Base-by-base conservation (phyloP, 2,113 vertebrate genomes). In the Ceyx melanurus region DNA sequence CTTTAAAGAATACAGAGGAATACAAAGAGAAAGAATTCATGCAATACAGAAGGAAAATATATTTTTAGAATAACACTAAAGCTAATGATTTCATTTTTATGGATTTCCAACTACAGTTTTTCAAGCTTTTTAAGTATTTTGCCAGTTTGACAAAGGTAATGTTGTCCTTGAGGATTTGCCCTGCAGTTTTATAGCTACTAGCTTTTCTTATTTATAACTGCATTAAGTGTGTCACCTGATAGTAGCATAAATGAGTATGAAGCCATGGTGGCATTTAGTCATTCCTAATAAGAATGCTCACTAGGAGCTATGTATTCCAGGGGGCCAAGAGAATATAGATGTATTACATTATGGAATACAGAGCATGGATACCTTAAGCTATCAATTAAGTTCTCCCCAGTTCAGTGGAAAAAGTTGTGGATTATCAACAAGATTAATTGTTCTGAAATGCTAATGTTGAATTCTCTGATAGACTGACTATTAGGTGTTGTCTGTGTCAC, bases 181-280 rank as follows among this genome's bases (percentile, higher is more conserved):
- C 89, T 92, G 68, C 46, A 42, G 65, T 87, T 96, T 95, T 94
- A 92, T 48, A 88, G 91, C 85, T 80, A 56, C 48, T 18, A 89
- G 35, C 48, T 70, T 92, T 86, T 61, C 72, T 95, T 90, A 96
- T 95, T 96, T 96, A 96, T 94, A 91, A 78, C 87, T 83, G 68
- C 8, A 18, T 89, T 92, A 91, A 89, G 75, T 75, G 74, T 72
- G 91, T 91, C 15, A 16, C 82, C 72, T 88, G 84, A 75, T 89
- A 92, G 87, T 77, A 83, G 53, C 92, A 86, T 68, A 93, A 83
- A 92, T 75, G 72, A 31, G n/a, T 66, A 78, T 33, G 87, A 94
- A 81, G 56, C 56, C 83, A 46, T 37, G 51, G 48, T 78, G 82
- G 60, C 93, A 95, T 96, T 96, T 92, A 95, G 91, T 96, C 92